Evolutionary conservation across 2,113 vertebrate species (phyloP).

Genomic region (Mormyrus lacerda): DNA sequence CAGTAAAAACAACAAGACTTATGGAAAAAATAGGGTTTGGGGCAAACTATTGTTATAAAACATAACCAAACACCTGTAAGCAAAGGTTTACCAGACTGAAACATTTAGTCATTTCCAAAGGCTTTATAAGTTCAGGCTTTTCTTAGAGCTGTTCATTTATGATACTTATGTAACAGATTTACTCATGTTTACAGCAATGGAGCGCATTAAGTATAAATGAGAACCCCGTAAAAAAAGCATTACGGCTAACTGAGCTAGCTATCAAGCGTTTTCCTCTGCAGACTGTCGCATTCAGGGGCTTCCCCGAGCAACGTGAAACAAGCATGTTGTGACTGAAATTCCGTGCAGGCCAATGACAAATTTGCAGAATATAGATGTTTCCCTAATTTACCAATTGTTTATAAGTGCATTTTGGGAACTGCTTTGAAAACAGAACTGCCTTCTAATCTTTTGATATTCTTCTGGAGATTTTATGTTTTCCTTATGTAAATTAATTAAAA

Average conservation of each 20-base stretch:
- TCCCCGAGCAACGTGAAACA: background rate
- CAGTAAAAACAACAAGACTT: background rate
- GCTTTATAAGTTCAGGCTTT: background rate
- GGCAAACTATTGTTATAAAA: background rate
- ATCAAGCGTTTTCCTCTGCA: background rate
- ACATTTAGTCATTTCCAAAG: background rate
- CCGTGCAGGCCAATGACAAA: background rate
- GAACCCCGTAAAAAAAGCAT: background rate
- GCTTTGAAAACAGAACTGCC: background rate
- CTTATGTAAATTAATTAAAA: background rate
- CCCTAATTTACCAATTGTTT: background rate
- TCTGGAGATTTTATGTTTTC: background rate
- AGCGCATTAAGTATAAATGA: background rate
- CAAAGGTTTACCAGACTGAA: background rate
- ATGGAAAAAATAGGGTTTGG: background rate
- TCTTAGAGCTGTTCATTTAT: background rate
- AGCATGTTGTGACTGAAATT: background rate
- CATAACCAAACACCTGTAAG: background rate
- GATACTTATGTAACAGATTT: background rate
- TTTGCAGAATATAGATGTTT: background rate
- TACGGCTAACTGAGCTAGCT: background rate
- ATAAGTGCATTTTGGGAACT: background rate
- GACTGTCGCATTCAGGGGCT: background rate
- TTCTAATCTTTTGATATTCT: background rate
- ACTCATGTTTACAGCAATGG: background rate